Evolutionary conservation across 1,140 invertebrate genomes (phyloP), one percentile per base, ranked within the genome.

Genomic region (Glomeris maerens): DNA sequence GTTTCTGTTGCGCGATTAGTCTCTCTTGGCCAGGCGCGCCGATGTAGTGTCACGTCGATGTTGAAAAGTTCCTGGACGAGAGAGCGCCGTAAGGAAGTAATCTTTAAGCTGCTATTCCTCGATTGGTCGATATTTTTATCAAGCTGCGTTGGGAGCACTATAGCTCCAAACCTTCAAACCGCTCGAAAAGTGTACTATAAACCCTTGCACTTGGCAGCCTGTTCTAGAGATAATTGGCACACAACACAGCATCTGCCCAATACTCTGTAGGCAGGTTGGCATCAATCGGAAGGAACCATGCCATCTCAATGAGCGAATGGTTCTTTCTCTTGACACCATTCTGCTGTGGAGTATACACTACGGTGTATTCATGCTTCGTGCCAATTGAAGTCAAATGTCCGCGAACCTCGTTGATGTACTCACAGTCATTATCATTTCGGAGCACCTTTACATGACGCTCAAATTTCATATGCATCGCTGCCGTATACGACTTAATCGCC

Each of bases 221-320:
- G 47, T 72, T 72, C 31, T 60, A 63, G 4, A 72, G 48, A 52
- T 70, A 69, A 10, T 60, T 59, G 4, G 64, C 63, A 1, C 63
- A 69, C 31, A 59, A 58, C 0, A 68, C 55, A 7, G 70, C 67
- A 62, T 75, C 70, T 2, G 63, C 65, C 72, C 69, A 74, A 39
- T 67, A 59, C 3, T 50, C 26, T 31, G 64, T 57, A 21, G 60
- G 57, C 20, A 74, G 48, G 31, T 64, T 49, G 20, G 62, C 55
- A 5, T 70, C 60, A 21, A 28, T 49, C 52, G 74, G 25, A 57
- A 70, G 53, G 45, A 60, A 56, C 53, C 65, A 57, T 27, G 65
- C 63, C 49, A 55, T 62, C 23, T 66, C 62, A 21, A 58, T 47
- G 2, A 64, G 17, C 0, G 57, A 59, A 14, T 61, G 26, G 49